Evolutionary conservation across 2,888 invertebrate genomes (phyloP), one percentile per base, ranked within the genome.

Genomic region (Folsomia manolachei): DNA sequence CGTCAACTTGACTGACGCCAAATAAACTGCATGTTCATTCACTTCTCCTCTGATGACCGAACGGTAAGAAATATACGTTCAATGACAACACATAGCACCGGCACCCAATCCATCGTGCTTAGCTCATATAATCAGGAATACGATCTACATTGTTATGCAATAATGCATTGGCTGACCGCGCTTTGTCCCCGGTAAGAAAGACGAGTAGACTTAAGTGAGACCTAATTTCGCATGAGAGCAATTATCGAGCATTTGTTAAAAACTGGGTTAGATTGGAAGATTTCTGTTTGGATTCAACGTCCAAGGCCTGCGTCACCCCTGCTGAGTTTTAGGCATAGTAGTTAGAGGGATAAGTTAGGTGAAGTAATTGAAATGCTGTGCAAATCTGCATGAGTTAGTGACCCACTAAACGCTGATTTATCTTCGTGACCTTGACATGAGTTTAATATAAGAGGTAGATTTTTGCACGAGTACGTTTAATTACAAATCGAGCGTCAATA

Each of bases 241-340:
- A 56, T 56, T 56, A 56, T 14, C 18, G 7, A 21, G 56, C 19
- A 19, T 56, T 56, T 56, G 56, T 56, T 56, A 56, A 56, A 25
- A 67, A 67, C 26, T 21, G 60, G 67, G 67, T 67, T 67, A 67
- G 67, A 67, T 67, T 24, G 2, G 51, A 9, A 9, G 25, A 60
- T 56, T 67, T 67, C n/a, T 51, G n/a, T 27, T 60, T n/a, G n/a
- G n/a, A n/a, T n/a, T 67, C 56, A 53, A 67, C 60, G 56, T 60
- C 23, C 67, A 67, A 67, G 67, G 67, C 21, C 52, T 67, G 11
- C 26, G 26, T 27, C 56, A 53, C 67, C 67, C 67, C 53, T 67
- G 27, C 56, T 18, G 67, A 2, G 67, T n/a, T n/a, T n/a, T n/a
- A n/a, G n/a, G n/a, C n/a, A n/a, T n/a, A n/a, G n/a, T n/a, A n/a